Percentiles rank a stretch among this genome's conserved stretches.
phyloP scores from a whole-genome alignment of 2,113 vertebrate genomes.

The Microtus montanus region DNA sequence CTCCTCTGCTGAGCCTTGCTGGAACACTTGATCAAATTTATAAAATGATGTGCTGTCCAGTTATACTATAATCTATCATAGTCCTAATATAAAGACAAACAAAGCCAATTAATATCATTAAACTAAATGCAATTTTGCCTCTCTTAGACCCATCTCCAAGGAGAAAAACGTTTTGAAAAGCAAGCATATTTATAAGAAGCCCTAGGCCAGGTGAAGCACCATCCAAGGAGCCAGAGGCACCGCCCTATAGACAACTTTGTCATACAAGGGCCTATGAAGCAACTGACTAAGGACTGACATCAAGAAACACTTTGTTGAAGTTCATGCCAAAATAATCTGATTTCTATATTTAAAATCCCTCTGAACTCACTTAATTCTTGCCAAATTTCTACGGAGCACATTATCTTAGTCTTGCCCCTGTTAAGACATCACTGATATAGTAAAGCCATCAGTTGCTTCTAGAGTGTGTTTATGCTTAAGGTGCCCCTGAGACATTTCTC shows the following conservation, averaged over 20 bases:
- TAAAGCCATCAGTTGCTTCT: slow-evolving; percentile 64
- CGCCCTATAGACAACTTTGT: neutral
- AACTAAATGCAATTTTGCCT: neutral
- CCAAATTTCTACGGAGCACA: neutral
- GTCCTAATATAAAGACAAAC: neutral
- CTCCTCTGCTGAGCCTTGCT: neutral
- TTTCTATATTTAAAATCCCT: slow-evolving; percentile 17
- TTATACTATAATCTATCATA: neutral
- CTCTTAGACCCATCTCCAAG: neutral
- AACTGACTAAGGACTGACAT: slow-evolving; percentile 23
- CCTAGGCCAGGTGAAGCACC: neutral
- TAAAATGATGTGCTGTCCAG: neutral
- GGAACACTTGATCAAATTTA: neutral
- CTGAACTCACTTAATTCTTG: neutral
- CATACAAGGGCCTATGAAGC: slow-evolving; percentile 9
- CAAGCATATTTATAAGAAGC: slow-evolving; percentile 4
- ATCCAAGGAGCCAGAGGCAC: neutral
- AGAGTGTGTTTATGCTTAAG: slow-evolving; percentile 60
- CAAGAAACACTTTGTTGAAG: neutral
- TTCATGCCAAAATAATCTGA: slow-evolving; percentile 1
- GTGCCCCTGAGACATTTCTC: slow-evolving; percentile 64
- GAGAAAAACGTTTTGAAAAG: slow-evolving; percentile 41
- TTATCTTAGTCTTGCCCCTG: neutral
- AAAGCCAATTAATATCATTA: neutral
- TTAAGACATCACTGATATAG: slow-evolving; percentile 50